Percentiles rank a stretch among this genome's conserved stretches.
Evolutionary conservation across 2,113 vertebrate species (phyloP).

Genomic region (Mobula birostris): DNA sequence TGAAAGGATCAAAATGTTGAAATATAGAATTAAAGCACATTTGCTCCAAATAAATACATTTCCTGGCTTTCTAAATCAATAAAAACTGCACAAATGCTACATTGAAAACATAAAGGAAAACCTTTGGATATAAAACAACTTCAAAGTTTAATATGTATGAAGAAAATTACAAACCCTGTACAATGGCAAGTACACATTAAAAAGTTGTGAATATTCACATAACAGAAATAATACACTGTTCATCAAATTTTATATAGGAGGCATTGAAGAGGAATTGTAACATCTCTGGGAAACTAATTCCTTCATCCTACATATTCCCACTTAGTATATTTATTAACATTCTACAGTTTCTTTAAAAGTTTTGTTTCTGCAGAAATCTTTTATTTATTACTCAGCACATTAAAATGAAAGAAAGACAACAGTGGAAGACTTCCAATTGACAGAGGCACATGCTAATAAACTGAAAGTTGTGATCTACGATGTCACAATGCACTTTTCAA

Average conservation of each 20-base stretch:
- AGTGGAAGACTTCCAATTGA: neutral
- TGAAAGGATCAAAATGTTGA: neutral
- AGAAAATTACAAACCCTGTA: constrained; percentile 36
- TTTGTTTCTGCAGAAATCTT: neutral
- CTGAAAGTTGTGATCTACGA: neutral
- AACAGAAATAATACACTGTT: neutral
- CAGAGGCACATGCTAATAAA: neutral
- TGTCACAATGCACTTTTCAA: neutral
- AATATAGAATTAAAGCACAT: neutral
- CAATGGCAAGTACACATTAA: constrained; percentile 32
- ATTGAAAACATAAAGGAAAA: neutral
- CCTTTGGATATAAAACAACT: constrained; percentile 31
- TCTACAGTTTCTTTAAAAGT: neutral
- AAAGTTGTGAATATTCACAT: constrained; percentile 20
- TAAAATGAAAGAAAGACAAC: neutral
- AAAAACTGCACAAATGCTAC: neutral
- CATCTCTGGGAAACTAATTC: neutral
- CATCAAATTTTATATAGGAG: neutral
- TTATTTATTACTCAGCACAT: neutral
- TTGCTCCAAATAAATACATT: neutral
- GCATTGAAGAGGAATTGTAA: neutral
- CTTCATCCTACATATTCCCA: neutral
- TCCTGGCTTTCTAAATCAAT: neutral
- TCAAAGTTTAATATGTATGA: constrained; percentile 36
- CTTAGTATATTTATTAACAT: constrained; percentile 10